Conservation (phyloP, 2,888 invertebrate genomes). For the Andrena hattorfiana region DNA sequence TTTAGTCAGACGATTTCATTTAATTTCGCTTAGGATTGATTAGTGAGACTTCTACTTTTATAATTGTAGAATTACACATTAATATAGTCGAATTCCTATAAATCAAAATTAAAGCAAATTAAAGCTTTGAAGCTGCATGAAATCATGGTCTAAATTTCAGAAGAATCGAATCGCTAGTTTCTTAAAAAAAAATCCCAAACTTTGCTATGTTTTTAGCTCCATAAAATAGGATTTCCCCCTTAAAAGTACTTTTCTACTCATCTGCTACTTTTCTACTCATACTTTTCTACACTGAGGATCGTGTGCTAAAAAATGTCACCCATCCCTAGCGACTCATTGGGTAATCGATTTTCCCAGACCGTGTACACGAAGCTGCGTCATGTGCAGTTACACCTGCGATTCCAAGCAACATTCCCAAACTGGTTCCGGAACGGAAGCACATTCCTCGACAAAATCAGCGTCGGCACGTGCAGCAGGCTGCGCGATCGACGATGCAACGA, state of each 20-base stretch:
- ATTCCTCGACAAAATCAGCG: not conserved
- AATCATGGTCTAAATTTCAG: no score
- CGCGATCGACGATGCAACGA: constrained; percentile 20
- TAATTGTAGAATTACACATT: no score
- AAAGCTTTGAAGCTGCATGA: no score
- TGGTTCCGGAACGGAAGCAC: constrained; percentile 14
- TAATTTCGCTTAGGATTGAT: not conserved
- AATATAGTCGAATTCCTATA: not conserved
- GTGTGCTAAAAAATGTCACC: not conserved
- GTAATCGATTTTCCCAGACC: not conserved
- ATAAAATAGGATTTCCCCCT: no score
- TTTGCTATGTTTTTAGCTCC: no score
- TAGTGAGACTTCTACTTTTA: not conserved
- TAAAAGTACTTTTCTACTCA: not conserved
- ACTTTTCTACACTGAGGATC: no score
- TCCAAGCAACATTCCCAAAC: constrained; percentile 12
- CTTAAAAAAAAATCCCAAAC: no score
- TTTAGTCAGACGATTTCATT: not conserved
- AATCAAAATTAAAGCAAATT: no score
- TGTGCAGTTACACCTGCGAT: not conserved
- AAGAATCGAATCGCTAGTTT: no score
- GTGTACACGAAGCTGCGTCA: not conserved
- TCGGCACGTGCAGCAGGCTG: constrained; percentile 10
- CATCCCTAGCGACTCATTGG: not conserved
- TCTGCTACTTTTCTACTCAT: no score